Evolutionary conservation across 2,888 invertebrate species (phyloP), one percentile per base, ranked within the genome.

Genomic region (Ceratothoa steindachneri): DNA sequence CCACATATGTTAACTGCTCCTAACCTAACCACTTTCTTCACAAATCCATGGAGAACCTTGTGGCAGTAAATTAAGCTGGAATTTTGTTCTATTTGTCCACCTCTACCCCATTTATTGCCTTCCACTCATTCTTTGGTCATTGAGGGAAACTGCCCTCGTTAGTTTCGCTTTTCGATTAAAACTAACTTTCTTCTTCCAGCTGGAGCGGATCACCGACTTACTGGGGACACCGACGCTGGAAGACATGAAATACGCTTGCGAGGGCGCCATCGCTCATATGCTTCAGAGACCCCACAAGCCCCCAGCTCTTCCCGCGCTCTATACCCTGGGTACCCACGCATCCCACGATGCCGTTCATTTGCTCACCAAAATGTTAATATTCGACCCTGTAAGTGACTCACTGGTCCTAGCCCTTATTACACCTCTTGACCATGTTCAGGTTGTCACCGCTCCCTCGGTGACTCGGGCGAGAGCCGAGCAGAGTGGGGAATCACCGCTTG

Each of bases 261-360:
- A 97, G 81, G 96, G 95, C 80, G 97, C 97, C 55, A 90, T 92
- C 81, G 90, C 92, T 29, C 96, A 97, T 86, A 95, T 97, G 91
- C 85, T 94, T 83, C 88, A 92, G 75, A 90, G 91, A 83, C 93
- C 91, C 81, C 92, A 91, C 80, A 95, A 94, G 86, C 92, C 92
- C 82, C 93, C 92, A 81, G 93, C 92, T 82, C 89, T 95, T 82
- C 89, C 93, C 81, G 91, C 93, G 81, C 89, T 98, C 81, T 97
- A 97, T 86, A 93, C 93, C 77, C 89, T 98, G 78, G 93, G 93
- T 81, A 89, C 89, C 81, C 95, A 97, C 85, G 97, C 96, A 83
- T 96, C 96, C 80, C 96, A 96, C 85, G 98, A 99, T 87, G 98
- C 98, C 72, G 96, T 98, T 81, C 97, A 98, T 87, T 89, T 99